phyloP scores from a whole-genome alignment of 2,888 invertebrate genomes.

The Andrena chrysosceles region DNA sequence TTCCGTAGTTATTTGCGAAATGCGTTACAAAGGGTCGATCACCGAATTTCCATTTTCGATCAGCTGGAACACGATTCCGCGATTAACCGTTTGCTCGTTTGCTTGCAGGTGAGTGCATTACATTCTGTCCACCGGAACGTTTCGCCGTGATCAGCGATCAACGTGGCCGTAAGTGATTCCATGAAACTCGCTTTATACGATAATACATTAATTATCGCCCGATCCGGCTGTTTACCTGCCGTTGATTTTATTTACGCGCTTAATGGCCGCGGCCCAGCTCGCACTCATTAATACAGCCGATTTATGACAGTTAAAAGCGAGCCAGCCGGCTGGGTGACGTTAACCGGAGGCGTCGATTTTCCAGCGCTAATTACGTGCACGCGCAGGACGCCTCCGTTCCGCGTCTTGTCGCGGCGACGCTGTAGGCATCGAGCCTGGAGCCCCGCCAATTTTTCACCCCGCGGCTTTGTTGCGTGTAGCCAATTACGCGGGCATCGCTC shows the following conservation, averaged over 20 bases:
- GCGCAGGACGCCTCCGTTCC: background rate
- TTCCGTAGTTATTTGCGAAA: too few relatives aligned
- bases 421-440: conserved; percentile 50
- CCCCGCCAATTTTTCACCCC: conserved; percentile 60
- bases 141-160: conserved; percentile 5
- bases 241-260: conserved; percentile 43
- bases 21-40: too few relatives aligned
- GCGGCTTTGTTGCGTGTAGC: conserved; percentile 58
- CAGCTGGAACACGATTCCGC: background rate
- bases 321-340: background rate
- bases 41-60: background rate
- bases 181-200: background rate
- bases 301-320: conserved; percentile 28
- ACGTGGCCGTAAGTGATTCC: conserved; percentile 46
- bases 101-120: conserved; percentile 45
- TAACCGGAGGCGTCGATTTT: conserved; percentile 33
- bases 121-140: background rate
- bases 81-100: conserved; percentile 23
- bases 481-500: conserved; percentile 59
- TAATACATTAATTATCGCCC: conserved; percentile 38
- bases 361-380: conserved; percentile 51
- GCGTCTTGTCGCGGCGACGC: conserved; percentile 43
- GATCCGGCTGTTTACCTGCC: conserved; percentile 24
- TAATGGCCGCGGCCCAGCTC: conserved; percentile 19
- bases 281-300: conserved; percentile 27